Percentiles rank a stretch among this genome's conserved stretches.
These are phyloP conservation scores for Theristicus caerulescens DNA, from an alignment of 2,113 vertebrate species.

Conservation along the genomic window DNA sequence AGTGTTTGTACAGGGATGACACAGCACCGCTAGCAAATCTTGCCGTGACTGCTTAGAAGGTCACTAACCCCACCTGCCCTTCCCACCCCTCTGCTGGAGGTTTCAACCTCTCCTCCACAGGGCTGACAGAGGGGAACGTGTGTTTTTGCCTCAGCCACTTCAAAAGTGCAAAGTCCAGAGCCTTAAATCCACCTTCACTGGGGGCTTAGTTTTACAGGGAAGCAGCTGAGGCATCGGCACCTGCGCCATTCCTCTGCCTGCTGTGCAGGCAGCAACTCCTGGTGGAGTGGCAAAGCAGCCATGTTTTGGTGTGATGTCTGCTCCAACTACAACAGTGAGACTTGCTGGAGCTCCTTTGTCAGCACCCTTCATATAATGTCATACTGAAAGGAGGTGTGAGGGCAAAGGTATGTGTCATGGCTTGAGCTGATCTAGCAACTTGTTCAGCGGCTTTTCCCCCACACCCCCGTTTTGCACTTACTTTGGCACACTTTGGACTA, in stretches of 20 bases:
- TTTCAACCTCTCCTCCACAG: not conserved
- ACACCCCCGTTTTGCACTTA: not conserved
- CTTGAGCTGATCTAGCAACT: conserved; percentile 16
- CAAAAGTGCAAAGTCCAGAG: not conserved
- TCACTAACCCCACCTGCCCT: not conserved
- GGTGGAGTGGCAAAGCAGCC: not conserved
- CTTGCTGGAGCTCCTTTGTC: not conserved
- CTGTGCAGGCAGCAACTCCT: not conserved
- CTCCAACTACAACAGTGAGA: not conserved
- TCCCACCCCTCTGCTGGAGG: not conserved
- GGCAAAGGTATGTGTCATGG: not conserved
- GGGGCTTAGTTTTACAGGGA: not conserved
- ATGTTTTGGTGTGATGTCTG: not conserved
- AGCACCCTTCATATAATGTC: not conserved
- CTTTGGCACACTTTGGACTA: not conserved
- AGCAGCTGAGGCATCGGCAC: not conserved
- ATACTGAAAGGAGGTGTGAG: not conserved
- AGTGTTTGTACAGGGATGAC: not conserved
- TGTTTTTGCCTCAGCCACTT: not conserved
- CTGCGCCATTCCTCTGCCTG: rapidly evolving
- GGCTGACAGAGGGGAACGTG: not conserved
- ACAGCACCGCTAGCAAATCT: not conserved
- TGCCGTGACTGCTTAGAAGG: not conserved
- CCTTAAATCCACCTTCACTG: not conserved
- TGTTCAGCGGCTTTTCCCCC: not conserved